Base-by-base conservation (phyloP, 2,797 vertebrate genomes). In the Gouania willdenowi region DNA sequence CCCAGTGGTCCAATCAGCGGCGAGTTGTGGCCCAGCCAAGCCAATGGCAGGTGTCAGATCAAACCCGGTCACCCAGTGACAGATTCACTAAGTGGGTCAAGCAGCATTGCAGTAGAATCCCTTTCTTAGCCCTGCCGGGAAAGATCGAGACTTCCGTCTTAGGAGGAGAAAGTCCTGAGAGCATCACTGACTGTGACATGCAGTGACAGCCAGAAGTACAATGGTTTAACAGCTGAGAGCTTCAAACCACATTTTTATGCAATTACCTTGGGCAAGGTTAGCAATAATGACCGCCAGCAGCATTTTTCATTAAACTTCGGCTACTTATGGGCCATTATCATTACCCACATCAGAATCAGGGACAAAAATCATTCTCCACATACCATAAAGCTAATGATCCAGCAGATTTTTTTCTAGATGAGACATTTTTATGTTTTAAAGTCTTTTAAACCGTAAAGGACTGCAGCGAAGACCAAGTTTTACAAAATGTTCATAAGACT, bases 21-120 rank as follows among this genome's bases (percentile, higher is more conserved):
- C 36, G 10, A 56, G 60, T 42, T 10, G 24, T 3, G 14, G 39
- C 59, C 59, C 18, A 17, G 27, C 10, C 32, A 39, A 57, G 43
- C 71, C 54, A 75, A 57, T 69, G 56, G 49, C 42, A 59, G 32
- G 46, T 38, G 60, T 75, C 66, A 69, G 44, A 58, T 69, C 54
- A 52, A 41, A 41, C 40, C 47, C 68, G 64, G 77, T 81, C 67
- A 67, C 27, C 66, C 28, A 52, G 31, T 48, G 48, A 78, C 60
- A 48, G 64, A 73, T 61, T 39, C 44, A 30, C 33, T 60, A 62
- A 61, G 34, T 64, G 41, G 48, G 59, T 63, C 13, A 14, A n/a
- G 13, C 47, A 52, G 33, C 41, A 15, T 57, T 32, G 42, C 7
- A 7, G 24, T 26, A 18, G 12, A 60, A 57, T 26, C 37, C 32